Percentiles rank a stretch among this genome's conserved stretches.
phyloP scores from a whole-genome alignment of 2,888 invertebrate species.

The Drosophila meridiana region DNA sequence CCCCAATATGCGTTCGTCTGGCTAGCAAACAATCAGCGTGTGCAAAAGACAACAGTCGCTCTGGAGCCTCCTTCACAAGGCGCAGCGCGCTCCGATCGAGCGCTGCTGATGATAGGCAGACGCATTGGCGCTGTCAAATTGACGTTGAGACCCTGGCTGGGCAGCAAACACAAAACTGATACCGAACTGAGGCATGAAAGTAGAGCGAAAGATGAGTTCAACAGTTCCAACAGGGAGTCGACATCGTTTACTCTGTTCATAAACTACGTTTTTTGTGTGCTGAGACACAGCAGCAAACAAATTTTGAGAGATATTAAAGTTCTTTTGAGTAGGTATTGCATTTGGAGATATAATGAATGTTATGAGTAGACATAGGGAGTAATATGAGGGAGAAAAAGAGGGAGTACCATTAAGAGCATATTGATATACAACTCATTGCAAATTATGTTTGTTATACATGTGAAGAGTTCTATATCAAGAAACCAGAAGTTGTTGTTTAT shows the following conservation, averaged over 20 bases:
- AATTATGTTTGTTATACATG: too few species aligned
- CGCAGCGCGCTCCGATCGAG: slow-evolving; percentile 30
- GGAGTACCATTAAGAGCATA: too few species aligned
- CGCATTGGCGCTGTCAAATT: slow-evolving; percentile 24
- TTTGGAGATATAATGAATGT: background rate
- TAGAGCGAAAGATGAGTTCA: background rate
- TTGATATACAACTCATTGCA: too few species aligned
- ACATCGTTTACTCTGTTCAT: slow-evolving; percentile 1
- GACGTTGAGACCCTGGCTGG: background rate
- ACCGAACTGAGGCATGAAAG: background rate
- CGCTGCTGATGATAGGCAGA: slow-evolving; percentile 41
- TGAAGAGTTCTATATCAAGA: too few species aligned
- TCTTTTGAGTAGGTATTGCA: background rate
- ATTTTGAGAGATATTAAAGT: background rate
- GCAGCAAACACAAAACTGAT: background rate
- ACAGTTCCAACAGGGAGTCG: background rate
- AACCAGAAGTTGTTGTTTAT: too few species aligned
- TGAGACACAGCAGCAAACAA: background rate
- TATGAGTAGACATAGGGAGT: background rate
- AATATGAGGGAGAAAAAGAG: background rate
- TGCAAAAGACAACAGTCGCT: slow-evolving; percentile 13
- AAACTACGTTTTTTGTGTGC: background rate
- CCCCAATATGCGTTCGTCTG: slow-evolving; percentile 15
- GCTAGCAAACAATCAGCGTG: slow-evolving; percentile 30
- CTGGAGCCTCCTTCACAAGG: background rate